Evolutionary conservation across 2,888 invertebrate species (phyloP).

Genomic region (Patella ulyssiponensis): DNA sequence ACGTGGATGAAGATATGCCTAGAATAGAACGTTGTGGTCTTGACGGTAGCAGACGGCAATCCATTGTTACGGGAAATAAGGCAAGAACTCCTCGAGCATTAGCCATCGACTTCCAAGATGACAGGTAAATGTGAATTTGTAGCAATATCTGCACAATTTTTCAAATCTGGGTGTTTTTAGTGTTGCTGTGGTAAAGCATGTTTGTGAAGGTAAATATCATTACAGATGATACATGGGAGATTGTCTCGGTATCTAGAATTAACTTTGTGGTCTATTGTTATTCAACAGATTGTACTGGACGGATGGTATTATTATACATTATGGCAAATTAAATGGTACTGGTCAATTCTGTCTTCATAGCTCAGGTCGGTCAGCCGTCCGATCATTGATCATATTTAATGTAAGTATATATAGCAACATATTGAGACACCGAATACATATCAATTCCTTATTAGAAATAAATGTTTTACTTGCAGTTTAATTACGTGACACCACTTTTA

Average conservation of each 20-base stretch:
- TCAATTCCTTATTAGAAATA: too few species aligned
- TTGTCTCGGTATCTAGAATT: too few species aligned
- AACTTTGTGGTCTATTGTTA: neutral
- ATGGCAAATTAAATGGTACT: neutral
- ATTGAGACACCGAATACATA: too few species aligned
- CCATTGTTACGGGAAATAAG: slow-evolving; percentile 14
- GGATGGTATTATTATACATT: neutral
- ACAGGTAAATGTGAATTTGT: slow-evolving; percentile 22
- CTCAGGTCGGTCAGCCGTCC: neutral
- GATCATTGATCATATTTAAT: neutral
- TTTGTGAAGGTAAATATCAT: too few species aligned
- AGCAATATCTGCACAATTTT: too few species aligned
- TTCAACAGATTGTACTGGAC: neutral
- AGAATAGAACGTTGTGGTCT: slow-evolving; percentile 31
- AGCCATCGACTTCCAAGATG: slow-evolving; percentile 31
- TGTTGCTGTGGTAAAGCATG: too few species aligned
- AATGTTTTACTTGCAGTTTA: too few species aligned
- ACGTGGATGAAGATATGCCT: slow-evolving; percentile 17
- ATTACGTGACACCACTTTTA: too few species aligned
- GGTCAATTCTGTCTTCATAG: slow-evolving; percentile 5
- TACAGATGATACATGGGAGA: too few species aligned
- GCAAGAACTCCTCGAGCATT: slow-evolving; percentile 27
- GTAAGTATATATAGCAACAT: neutral
- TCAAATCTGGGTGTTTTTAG: too few species aligned
- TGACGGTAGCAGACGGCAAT: slow-evolving; percentile 20